Percentiles rank a stretch among this genome's conserved stretches.
These are phyloP conservation scores for Tetraneura akinire DNA, from an alignment of 1,140 invertebrate species.

Conservation along the genomic window DNA sequence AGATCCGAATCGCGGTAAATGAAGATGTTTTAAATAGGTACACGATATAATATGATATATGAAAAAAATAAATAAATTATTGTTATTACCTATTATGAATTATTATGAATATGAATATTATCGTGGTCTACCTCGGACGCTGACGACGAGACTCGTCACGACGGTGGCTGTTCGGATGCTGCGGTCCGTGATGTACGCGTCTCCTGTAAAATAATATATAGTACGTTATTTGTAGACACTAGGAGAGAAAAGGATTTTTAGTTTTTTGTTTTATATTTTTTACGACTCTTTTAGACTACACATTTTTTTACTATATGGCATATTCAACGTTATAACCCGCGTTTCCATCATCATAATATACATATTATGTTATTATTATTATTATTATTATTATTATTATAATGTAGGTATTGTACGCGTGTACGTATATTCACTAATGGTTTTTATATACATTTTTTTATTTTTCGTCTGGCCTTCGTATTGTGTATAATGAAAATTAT, in stretches of 20 bases:
- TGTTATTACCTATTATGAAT: no score
- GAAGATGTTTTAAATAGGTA: no score
- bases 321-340: neutral
- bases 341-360: conserved; percentile 39
- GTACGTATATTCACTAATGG: conserved; percentile 42
- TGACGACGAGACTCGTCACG: neutral
- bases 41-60: neutral
- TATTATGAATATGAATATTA: neutral
- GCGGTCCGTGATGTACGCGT: neutral
- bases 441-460: conserved; percentile 48
- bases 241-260: conserved; percentile 5
- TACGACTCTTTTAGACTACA: conserved; percentile 21
- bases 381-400: conserved; percentile 4
- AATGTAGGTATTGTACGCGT: neutral
- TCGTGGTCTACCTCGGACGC: neutral
- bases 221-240: neutral
- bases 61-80: no score
- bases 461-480: conserved; percentile 27
- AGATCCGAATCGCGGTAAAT: neutral
- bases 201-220: neutral
- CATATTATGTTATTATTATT: no score
- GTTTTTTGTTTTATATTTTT: conserved; percentile 4
- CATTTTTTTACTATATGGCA: conserved; percentile 17
- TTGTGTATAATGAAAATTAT: conserved; percentile 6
- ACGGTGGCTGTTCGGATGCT: neutral